Conservation (phyloP, 1,140 invertebrate species). For the Nasonia giraulti region DNA sequence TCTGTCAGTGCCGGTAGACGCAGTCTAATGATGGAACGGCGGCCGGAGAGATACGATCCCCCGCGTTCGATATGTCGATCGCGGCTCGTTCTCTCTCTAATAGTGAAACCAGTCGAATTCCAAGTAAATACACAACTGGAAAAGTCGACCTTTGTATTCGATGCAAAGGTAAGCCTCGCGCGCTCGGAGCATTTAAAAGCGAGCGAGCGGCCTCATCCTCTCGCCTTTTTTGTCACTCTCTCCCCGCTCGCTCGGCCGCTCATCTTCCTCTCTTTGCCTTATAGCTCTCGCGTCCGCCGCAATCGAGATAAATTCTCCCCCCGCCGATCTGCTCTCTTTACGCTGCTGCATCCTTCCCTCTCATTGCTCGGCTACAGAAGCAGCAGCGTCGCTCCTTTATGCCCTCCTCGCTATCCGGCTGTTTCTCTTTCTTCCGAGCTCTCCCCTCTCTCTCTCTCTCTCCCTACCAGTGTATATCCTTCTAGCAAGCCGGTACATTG, state of each 20-base stretch:
- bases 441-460: background rate
- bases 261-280: background rate
- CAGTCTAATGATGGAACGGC: slow-evolving; percentile 6
- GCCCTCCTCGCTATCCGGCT: background rate
- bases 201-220: background rate
- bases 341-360: background rate
- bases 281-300: background rate
- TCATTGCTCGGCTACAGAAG: too few relatives aligned
- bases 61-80: background rate
- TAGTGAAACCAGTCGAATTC: background rate
- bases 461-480: background rate
- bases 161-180: background rate
- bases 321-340: background rate
- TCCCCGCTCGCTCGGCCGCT: background rate
- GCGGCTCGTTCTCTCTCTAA: too few relatives aligned
- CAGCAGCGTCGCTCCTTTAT: background rate
- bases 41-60: background rate
- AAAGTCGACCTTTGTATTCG: too few relatives aligned
- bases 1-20: slow-evolving; percentile 2
- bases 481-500: background rate
- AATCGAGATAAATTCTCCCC: slow-evolving; percentile 19
- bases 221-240: slow-evolving; percentile 40
- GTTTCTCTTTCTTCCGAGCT: background rate
- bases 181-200: slow-evolving; percentile 2
- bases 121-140: too few relatives aligned